These are phyloP conservation scores for Conopomorpha cramerella DNA, from an alignment of 1,140 invertebrate genomes.

Conservation along the genomic window DNA sequence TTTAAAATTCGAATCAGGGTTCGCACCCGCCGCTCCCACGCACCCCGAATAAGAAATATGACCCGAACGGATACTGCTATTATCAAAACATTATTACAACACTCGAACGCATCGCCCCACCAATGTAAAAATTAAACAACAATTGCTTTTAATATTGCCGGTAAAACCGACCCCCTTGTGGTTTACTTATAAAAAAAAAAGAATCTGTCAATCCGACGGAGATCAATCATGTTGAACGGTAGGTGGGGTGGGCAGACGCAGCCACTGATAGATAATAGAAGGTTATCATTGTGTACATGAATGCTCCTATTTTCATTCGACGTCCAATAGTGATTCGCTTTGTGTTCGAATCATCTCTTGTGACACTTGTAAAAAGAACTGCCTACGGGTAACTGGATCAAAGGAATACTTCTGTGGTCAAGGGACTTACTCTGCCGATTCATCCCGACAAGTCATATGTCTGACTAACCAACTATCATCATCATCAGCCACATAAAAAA, in stretches of 20 bases:
- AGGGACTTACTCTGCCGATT: no score
- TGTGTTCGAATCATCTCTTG: constrained; percentile 23
- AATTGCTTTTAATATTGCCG: constrained; percentile 59
- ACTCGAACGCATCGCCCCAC: constrained; percentile 49
- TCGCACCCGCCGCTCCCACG: constrained; percentile 28
- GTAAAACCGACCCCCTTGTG: constrained; percentile 39
- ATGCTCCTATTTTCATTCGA: constrained; percentile 44
- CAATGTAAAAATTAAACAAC: constrained; percentile 59
- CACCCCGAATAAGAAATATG: constrained; percentile 56
- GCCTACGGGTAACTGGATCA: no score
- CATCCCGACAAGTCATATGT: no score
- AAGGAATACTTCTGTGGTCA: no score
- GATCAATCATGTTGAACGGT: constrained; percentile 56
- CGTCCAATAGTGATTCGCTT: constrained; percentile 36
- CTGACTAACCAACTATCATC: no score
- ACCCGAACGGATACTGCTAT: constrained; percentile 54
- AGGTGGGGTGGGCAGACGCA: constrained; percentile 30
- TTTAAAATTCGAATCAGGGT: neutral
- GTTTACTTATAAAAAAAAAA: constrained; percentile 52
- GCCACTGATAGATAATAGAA: constrained; percentile 47
- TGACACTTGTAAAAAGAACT: constrained; percentile 21
- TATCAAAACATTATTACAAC: constrained; percentile 61
- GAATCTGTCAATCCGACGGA: constrained; percentile 56
- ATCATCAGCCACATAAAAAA: no score
- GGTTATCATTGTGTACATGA: constrained; percentile 52